A percentile compares a stretch with the other conserved stretches of the same genome.
Conservation (phyloP, 2,113 vertebrate genomes). For the Ptilorrhoa leucosticta region DNA sequence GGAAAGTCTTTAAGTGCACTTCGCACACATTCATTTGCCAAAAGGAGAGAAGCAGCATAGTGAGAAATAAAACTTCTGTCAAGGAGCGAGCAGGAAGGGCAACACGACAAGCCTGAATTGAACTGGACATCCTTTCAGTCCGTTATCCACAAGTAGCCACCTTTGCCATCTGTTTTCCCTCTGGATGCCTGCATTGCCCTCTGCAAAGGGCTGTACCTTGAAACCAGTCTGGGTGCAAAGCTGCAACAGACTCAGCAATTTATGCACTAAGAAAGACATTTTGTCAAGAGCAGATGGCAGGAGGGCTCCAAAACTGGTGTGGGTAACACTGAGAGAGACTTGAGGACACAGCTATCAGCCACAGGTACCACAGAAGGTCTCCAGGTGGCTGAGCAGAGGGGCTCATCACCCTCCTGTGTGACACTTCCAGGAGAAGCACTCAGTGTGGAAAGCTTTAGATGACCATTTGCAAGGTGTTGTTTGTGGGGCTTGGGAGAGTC, state of each 20-base stretch:
- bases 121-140: not conserved
- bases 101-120: not conserved
- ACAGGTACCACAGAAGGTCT: not conserved
- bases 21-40: not conserved
- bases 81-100: not conserved
- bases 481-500: conserved; percentile 2
- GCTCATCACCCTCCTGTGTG: not conserved
- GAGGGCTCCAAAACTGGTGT: not conserved
- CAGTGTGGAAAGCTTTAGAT: not conserved
- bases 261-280: not conserved
- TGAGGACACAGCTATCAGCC: not conserved
- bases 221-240: not conserved
- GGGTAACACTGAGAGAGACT: not conserved
- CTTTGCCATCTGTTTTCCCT: not conserved
- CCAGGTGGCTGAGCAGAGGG: not conserved
- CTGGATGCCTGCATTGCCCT: not conserved
- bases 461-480: not conserved
- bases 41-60: not conserved
- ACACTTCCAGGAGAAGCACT: not conserved
- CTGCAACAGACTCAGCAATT: not conserved
- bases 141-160: not conserved
- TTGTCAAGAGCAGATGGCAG: not conserved
- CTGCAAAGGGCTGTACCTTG: not conserved
- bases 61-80: not conserved
- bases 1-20: not conserved